Conservation (phyloP, 2,888 invertebrate species). For the Clanis bilineata region DNA sequence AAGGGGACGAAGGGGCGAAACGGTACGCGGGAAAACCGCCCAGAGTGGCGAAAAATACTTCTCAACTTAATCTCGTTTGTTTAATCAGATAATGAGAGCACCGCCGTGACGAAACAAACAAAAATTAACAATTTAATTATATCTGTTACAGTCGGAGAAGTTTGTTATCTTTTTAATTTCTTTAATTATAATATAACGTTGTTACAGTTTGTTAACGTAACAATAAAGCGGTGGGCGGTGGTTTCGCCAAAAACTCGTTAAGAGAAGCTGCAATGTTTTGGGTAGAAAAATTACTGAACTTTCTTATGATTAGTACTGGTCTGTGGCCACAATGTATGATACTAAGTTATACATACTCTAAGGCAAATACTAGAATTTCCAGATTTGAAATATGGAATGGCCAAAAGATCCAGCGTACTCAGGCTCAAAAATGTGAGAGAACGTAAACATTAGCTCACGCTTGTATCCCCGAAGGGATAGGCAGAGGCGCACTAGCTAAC, state of each 20-base stretch:
- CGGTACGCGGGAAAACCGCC: background rate
- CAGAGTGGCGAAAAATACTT: conserved; percentile 1
- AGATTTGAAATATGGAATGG: too few relatives aligned
- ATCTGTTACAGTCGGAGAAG: conserved; percentile 35
- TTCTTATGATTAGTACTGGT: too few relatives aligned
- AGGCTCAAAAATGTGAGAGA: too few relatives aligned
- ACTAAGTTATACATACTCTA: too few relatives aligned
- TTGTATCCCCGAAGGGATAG: too few relatives aligned
- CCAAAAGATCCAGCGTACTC: too few relatives aligned
- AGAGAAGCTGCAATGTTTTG: background rate
- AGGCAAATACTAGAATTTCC: too few relatives aligned
- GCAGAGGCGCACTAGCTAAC: too few relatives aligned
- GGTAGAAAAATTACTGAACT: background rate
- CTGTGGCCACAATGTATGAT: too few relatives aligned
- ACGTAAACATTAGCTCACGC: too few relatives aligned
- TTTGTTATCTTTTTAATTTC: conserved; percentile 61
- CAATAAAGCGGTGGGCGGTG: background rate
- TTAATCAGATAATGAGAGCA: conserved; percentile 28
- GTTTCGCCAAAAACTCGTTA: conserved; percentile 4
- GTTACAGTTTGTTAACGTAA: conserved; percentile 30
- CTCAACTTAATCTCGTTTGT: conserved; percentile 28
- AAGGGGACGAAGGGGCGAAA: background rate
- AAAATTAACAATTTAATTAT: conserved; percentile 61
- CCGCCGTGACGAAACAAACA: conserved; percentile 49
- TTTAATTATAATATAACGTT: conserved; percentile 59